A percentile compares a stretch with the other conserved stretches of the same genome.
phyloP scores from a whole-genome alignment of 2,113 vertebrate species.

The Sardina pilchardus region DNA sequence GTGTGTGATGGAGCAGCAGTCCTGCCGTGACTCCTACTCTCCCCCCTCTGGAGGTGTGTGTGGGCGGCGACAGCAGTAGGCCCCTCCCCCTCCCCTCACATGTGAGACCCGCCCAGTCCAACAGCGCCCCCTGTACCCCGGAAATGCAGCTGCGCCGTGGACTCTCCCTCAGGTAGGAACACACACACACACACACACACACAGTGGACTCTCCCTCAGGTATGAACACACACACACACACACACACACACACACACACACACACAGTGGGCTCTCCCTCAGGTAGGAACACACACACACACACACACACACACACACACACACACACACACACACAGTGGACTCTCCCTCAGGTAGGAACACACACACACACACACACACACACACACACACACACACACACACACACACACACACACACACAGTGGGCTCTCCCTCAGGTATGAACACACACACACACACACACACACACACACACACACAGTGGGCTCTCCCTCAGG shows the following conservation, averaged over 20 bases:
- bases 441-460: neutral
- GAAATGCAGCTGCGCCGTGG: slow-evolving; percentile 76
- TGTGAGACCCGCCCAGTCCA: slow-evolving; percentile 66
- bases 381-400: neutral
- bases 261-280: too few species aligned
- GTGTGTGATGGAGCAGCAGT: slow-evolving; percentile 60
- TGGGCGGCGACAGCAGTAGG: slow-evolving; percentile 47
- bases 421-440: too few species aligned
- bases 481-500: too few species aligned
- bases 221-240: neutral
- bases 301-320: neutral
- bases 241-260: neutral
- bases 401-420: neutral
- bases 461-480: neutral
- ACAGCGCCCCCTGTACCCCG: slow-evolving; percentile 78
- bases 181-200: neutral
- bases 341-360: too few species aligned
- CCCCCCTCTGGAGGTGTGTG: slow-evolving; percentile 65
- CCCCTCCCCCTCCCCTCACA: slow-evolving; percentile 58
- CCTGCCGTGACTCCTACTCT: slow-evolving; percentile 66
- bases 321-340: neutral
- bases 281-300: neutral
- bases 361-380: neutral
- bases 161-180: slow-evolving; percentile 74
- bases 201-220: too few species aligned